Evolutionary conservation across 2,797 vertebrate species (phyloP), one percentile per base, ranked within the genome.

Genomic region (Caiman crocodilus): DNA sequence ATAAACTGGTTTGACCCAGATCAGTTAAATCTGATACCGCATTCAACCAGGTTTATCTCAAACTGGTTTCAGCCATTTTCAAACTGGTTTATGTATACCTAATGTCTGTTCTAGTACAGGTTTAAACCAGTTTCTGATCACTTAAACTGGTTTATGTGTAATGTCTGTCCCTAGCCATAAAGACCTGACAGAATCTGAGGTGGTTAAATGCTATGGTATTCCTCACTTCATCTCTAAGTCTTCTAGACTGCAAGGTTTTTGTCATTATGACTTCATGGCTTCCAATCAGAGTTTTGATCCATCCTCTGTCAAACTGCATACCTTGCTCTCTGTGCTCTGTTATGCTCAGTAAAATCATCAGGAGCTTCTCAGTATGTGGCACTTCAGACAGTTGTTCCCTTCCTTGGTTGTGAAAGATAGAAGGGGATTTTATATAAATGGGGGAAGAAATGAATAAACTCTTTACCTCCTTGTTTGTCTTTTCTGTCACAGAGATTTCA

Each of bases 301-400:
- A 10, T 1, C 30, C 0, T 0, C 67, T 32, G 50, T 1, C 1
- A 4, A 60, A 4, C 17, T 14, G 14, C 77, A 56, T 32, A 32
- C 32, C 32, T 42, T 5, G 5, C 63, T 6, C 13, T 73, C 35
- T 42, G 35, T 73, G 35, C 14, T 50, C 2, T 50, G 35, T 35
- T 23, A 50, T 73, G 35, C 35, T 73, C 35, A 26, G 35, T 9
- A 23, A 8, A 15, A 25, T 35, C 23, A 50, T 23, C 14, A 42
- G 35, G 35, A 23, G 35, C 35, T 15, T 73, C 42, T 73, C 69
- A 73, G 69, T 25, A 8, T 16, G 35, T 14, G 23, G 26, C 35
- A 32, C 69, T 25, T 7, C 6, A 42, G 14, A 14, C 6, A 21
- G 17, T 7, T 26, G 7, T 73, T 23, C 26, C 69, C 35, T 73